Conservation (phyloP, 2,797 vertebrate species). For the Channa striata region DNA sequence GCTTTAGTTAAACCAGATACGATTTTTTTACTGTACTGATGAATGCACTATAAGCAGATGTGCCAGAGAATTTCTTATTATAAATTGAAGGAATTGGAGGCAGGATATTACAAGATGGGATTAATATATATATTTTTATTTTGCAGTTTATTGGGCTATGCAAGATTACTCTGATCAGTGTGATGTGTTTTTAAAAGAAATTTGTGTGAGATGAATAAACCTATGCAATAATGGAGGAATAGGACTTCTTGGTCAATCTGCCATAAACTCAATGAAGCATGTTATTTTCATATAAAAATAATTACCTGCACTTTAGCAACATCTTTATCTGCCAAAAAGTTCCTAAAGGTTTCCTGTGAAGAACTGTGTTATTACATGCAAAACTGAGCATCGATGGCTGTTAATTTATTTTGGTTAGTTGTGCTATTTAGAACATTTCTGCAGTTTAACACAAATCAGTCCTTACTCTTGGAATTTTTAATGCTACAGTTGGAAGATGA, state of each 20-base stretch:
- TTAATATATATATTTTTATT: slow-evolving; percentile 1
- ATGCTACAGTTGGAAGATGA: too few species aligned
- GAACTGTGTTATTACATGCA: neutral
- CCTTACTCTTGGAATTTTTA: too few species aligned
- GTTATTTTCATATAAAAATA: neutral
- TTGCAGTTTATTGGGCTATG: slow-evolving; percentile 35
- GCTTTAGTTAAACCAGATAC: slow-evolving; percentile 35
- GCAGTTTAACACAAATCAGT: too few species aligned
- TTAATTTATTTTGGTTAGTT: neutral
- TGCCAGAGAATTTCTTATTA: slow-evolving; percentile 14
- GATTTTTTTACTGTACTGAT: slow-evolving; percentile 19
- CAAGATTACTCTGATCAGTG: slow-evolving; percentile 31
- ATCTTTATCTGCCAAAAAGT: neutral
- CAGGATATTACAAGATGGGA: neutral
- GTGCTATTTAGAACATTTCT: neutral
- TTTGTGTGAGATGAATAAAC: slow-evolving; percentile 7
- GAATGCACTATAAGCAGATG: slow-evolving; percentile 46
- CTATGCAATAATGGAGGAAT: slow-evolving; percentile 71
- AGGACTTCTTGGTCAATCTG: too few species aligned
- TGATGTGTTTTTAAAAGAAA: slow-evolving; percentile 9
- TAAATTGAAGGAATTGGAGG: slow-evolving; percentile 5
- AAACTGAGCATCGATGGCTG: neutral
- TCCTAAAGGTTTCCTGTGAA: neutral
- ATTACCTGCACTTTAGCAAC: neutral
- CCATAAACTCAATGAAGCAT: slow-evolving; percentile 11